Conservation (phyloP, 1,140 invertebrate genomes). For the Adoxophyes honmai region DNA sequence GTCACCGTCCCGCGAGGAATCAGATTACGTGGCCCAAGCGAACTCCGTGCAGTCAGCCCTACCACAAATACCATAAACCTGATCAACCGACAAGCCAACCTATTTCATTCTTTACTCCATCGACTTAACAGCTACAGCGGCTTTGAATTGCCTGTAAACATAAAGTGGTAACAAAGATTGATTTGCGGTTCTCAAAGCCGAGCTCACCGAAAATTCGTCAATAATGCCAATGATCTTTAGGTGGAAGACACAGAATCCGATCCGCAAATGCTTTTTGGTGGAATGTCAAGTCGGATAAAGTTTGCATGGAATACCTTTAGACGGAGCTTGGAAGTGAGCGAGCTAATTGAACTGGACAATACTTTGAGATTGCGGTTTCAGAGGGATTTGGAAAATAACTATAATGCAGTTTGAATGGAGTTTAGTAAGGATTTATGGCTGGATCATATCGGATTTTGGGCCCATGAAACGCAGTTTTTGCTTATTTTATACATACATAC, state of each 20-base stretch:
- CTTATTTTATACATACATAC: too few relatives aligned
- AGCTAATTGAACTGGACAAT: conserved; percentile 12
- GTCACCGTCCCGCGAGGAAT: conserved; percentile 11
- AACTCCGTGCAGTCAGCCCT: conserved; percentile 1
- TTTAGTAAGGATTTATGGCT: neutral
- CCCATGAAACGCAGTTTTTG: too few relatives aligned
- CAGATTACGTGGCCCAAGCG: conserved; percentile 11
- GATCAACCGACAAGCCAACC: neutral
- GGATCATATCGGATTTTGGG: too few relatives aligned
- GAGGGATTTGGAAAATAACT: neutral
- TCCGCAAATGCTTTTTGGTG: conserved; percentile 2
- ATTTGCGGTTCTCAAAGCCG: neutral
- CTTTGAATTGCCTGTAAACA: neutral
- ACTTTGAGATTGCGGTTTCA: neutral
- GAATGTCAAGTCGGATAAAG: conserved; percentile 12
- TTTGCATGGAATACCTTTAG: conserved; percentile 13
- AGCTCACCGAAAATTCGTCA: conserved; percentile 1
- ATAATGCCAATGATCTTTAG: neutral
- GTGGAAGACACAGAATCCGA: neutral
- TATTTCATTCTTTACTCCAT: too few relatives aligned
- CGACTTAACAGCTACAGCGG: too few relatives aligned
- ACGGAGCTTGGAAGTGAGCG: conserved; percentile 11
- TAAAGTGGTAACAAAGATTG: neutral
- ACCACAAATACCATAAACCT: neutral
- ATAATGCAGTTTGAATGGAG: neutral